Base-by-base conservation (phyloP, 2,797 vertebrate species). In the Microctenopoma stevenorrisi region DNA sequence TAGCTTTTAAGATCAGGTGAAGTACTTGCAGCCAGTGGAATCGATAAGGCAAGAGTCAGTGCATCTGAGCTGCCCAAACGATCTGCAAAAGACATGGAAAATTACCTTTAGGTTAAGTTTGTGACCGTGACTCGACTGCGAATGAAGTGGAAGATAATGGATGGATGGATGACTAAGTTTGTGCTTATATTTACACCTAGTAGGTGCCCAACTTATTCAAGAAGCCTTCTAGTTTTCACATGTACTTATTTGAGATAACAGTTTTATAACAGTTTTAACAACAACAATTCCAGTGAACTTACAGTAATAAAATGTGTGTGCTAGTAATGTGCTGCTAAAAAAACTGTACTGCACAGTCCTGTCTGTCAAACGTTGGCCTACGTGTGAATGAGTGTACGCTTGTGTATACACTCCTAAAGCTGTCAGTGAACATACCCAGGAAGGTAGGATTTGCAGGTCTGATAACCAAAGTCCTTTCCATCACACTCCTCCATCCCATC, bases 401-500 rank as follows among this genome's bases (percentile, higher is more conserved):
- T 42, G 30, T 64, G 50, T 22, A 9, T 44, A 11, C 9, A 28
- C 18, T 40, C 33, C 56, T 26, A 46, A 16, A n/a, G n/a, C 9
- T 30, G 18, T 51, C 35, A 58, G 51, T 67, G 26, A 67, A 69
- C 86, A 22, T 88, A 99, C 98, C 98, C 98, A 4, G 98, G 97
- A 54, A 99, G 96, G 88, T 99, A 99, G 2, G 96, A 96, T 88
- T 95, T 96, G 76, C 98, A 99, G 3, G 95, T 98, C 86, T 98
- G 94, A 90, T 95, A 96, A 66, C 97, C 98, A 82, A 99, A 98
- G 91, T 99, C 98, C 58, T 96, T 95, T 59, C 96, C 96, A 12
- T 99, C 98, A 0, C 98, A 99, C 88, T 98, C 97, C 85, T 99
- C 98, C 75, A 96, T 95, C 4, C 95, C 97, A 26, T 95, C 94